These are phyloP conservation scores for Bombus waltoni DNA, from an alignment of 1,140 invertebrate genomes.

Conservation along the genomic window DNA sequence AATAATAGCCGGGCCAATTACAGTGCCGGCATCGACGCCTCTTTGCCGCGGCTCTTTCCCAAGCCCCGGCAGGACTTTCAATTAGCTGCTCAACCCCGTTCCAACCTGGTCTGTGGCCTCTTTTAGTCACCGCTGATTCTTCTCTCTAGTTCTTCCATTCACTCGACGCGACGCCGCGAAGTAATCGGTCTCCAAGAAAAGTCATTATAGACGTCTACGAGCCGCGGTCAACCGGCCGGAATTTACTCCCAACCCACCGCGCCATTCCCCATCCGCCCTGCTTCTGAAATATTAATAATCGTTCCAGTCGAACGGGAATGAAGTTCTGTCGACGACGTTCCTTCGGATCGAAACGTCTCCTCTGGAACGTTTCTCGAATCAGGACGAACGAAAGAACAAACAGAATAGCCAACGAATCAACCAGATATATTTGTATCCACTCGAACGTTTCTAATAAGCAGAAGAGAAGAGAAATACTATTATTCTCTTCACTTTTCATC, in stretches of 20 bases:
- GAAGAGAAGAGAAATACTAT: too few species aligned
- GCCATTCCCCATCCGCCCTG: too few species aligned
- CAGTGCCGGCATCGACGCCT: slow-evolving; percentile 46
- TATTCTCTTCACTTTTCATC: too few species aligned
- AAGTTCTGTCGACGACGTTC: neutral
- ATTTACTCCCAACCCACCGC: neutral
- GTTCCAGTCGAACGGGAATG: neutral
- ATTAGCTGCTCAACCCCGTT: slow-evolving; percentile 47
- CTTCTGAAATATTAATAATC: slow-evolving; percentile 49
- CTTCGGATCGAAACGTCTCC: neutral
- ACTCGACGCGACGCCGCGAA: slow-evolving; percentile 12
- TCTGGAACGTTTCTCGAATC: neutral
- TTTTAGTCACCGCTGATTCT: slow-evolving; percentile 41
- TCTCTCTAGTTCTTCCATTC: slow-evolving; percentile 43
- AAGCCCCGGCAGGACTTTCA: slow-evolving; percentile 57
- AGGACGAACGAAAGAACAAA: neutral
- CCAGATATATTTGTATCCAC: neutral
- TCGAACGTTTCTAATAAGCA: neutral
- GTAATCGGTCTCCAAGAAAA: slow-evolving; percentile 49
- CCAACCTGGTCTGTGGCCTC: slow-evolving; percentile 13
- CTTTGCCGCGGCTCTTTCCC: slow-evolving; percentile 44
- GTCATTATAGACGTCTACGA: slow-evolving; percentile 47
- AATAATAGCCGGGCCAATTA: slow-evolving; percentile 61
- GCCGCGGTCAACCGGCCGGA: slow-evolving; percentile 32
- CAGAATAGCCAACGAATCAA: neutral